Conservation (phyloP, 1,140 invertebrate species). For the Sarcophaga peregrina region DNA sequence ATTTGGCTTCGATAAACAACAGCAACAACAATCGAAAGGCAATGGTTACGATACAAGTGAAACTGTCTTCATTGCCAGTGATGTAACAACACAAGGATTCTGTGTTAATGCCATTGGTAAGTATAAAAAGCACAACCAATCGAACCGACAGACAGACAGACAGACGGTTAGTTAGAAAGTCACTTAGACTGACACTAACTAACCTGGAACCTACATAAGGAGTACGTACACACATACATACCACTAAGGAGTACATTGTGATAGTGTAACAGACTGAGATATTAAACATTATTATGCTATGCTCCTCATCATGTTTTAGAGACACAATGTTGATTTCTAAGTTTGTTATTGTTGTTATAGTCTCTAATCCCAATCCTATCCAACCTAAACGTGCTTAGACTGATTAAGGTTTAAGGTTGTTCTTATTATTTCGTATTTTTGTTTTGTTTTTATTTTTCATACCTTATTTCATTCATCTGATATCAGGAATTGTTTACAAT, state of each 20-base stretch:
- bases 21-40: constrained; percentile 43
- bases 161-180: neutral
- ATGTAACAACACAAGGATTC: constrained; percentile 67
- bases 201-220: too few species aligned
- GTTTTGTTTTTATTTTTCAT: neutral
- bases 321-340: constrained; percentile 28
- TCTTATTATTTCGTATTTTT: neutral
- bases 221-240: neutral
- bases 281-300: constrained; percentile 23
- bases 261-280: neutral
- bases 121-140: neutral
- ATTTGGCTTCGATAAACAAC: constrained; percentile 80
- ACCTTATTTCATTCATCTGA: neutral
- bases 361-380: neutral
- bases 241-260: neutral
- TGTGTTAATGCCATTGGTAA: constrained; percentile 74
- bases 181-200: neutral
- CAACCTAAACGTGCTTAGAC: constrained; percentile 34
- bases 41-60: constrained; percentile 65
- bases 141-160: neutral
- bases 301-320: constrained; percentile 27
- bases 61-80: constrained; percentile 71
- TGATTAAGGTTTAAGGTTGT: constrained; percentile 36
- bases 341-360: neutral
- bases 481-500: constrained; percentile 25